A percentile compares a stretch with the other conserved stretches of the same genome.
These are phyloP conservation scores for Crotalus helleri DNA, from an alignment of 2,113 vertebrate genomes.

Conservation along the genomic window DNA sequence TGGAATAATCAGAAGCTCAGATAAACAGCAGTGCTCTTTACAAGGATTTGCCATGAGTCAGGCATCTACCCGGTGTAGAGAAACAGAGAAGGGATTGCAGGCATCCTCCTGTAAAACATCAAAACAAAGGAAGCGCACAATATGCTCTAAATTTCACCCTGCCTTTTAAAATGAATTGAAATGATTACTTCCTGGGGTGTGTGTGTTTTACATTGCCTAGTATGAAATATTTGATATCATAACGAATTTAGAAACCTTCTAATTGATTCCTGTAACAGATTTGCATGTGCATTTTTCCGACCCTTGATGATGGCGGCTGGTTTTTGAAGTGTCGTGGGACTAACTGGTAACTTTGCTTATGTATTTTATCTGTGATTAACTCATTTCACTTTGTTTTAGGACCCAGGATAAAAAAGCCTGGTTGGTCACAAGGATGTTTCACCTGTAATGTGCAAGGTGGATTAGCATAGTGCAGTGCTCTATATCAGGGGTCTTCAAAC, in stretches of 20 bases:
- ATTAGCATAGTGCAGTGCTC: neutral
- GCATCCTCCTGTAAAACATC: neutral
- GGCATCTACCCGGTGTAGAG: neutral
- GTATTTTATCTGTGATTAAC: neutral
- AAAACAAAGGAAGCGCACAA: neutral
- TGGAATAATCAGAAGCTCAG: slow-evolving; percentile 22
- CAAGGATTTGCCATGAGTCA: slow-evolving; percentile 24
- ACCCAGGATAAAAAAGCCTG: neutral
- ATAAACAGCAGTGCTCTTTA: slow-evolving; percentile 22
- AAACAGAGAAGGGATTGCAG: neutral
- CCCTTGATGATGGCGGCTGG: neutral
- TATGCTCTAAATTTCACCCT: neutral
- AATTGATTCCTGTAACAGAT: neutral
- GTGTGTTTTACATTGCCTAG: neutral
- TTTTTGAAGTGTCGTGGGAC: neutral
- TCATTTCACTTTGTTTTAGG: neutral
- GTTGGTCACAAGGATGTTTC: neutral
- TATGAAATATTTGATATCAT: neutral
- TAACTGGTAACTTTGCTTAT: neutral
- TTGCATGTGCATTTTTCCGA: neutral
- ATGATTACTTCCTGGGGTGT: neutral
- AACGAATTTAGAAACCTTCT: neutral
- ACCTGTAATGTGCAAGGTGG: neutral
- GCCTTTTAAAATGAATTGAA: neutral
- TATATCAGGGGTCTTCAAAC: too few species aligned